Evolutionary conservation across 1,140 invertebrate species (phyloP).

Genomic region (Centruroides vittatus): DNA sequence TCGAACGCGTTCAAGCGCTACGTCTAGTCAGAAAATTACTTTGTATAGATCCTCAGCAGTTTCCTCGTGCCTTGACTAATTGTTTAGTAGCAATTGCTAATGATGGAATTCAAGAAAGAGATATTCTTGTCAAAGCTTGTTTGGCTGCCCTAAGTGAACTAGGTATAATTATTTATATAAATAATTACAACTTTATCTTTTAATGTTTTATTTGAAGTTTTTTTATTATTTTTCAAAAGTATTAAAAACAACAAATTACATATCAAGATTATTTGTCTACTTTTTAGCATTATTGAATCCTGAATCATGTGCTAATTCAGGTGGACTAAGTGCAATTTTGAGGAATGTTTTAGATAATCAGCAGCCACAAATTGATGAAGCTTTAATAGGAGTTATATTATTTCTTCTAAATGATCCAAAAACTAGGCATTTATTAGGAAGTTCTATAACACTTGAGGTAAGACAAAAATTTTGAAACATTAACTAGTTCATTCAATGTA

Average conservation of each 20-base stretch:
- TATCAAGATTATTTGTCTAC: constrained; percentile 2
- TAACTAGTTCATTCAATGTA: too few species aligned
- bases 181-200: background rate
- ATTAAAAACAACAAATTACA: too few species aligned
- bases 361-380: constrained; percentile 49
- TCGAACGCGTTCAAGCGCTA: constrained; percentile 76
- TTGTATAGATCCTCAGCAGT: constrained; percentile 44
- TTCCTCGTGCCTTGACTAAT: constrained; percentile 47
- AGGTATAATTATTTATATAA: background rate
- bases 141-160: constrained; percentile 75
- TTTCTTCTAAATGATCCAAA: constrained; percentile 71
- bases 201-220: background rate
- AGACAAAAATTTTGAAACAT: background rate
- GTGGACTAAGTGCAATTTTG: constrained; percentile 65
- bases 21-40: constrained; percentile 59
- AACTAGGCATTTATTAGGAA: constrained; percentile 52
- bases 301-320: constrained; percentile 57
- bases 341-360: constrained; percentile 63
- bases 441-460: constrained; percentile 41
- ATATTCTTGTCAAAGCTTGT: constrained; percentile 56
- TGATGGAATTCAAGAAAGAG: constrained; percentile 52
- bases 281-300: constrained; percentile 61
- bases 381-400: constrained; percentile 69
- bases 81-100: constrained; percentile 67
- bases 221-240: background rate